These are phyloP conservation scores for Phataginus tricuspis DNA, from an alignment of 2,797 vertebrate species.

Conservation along the genomic window DNA sequence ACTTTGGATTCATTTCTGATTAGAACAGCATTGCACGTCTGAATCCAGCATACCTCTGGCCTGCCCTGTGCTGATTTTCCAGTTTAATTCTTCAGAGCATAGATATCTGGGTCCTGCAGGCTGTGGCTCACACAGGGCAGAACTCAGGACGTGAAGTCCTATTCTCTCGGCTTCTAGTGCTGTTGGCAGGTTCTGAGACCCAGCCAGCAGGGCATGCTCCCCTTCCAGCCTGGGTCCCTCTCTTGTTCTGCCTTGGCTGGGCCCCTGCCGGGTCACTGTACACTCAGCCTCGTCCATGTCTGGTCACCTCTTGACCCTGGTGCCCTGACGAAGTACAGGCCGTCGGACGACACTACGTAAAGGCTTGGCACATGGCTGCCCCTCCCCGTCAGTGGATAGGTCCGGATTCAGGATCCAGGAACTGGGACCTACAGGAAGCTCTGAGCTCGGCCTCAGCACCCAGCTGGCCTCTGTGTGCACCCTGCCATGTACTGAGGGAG, in stretches of 20 bases:
- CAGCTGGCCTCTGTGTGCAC: accelerated
- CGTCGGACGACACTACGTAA: not conserved
- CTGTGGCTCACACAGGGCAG: accelerated
- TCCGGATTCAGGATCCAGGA: too few relatives aligned
- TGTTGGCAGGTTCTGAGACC: not conserved
- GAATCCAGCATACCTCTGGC: accelerated
- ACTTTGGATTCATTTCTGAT: not conserved
- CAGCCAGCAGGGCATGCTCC: accelerated
- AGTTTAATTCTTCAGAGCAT: accelerated
- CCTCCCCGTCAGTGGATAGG: accelerated
- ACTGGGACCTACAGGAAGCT: not conserved
- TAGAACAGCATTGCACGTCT: accelerated
- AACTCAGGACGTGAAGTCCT: not conserved
- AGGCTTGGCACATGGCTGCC: not conserved
- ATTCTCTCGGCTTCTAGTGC: not conserved
- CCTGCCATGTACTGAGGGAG: not conserved
- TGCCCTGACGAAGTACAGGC: not conserved
- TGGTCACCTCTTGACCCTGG: not conserved
- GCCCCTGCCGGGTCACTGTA: not conserved
- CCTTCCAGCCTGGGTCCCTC: too few relatives aligned
- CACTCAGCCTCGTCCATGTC: accelerated
- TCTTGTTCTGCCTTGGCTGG: not conserved
- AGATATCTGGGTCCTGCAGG: not conserved
- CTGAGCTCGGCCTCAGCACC: not conserved
- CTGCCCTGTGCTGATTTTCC: not conserved